Base-by-base conservation (phyloP, 2,113 vertebrate species). In the Tenebrosternarchus preto region DNA sequence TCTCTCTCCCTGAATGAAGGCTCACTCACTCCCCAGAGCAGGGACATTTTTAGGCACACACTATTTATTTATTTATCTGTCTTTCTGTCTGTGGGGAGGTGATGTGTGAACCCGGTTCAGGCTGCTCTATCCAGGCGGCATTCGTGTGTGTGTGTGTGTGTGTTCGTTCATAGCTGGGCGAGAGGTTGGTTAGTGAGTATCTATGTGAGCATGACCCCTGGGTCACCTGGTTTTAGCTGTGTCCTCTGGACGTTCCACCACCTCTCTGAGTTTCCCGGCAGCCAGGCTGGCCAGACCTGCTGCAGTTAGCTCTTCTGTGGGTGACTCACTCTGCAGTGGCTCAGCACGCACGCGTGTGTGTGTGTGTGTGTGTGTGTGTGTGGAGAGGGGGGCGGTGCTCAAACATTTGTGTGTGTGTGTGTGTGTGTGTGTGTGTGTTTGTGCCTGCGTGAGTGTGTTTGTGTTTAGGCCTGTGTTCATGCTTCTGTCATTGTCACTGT, bases 291-390 rank as follows among this genome's bases (percentile, higher is more conserved):
- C 61, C 61, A 80, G 78, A 46, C 71, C 66, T 29, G 74, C 50
- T 67, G 78, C 71, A 74, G 78, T 61, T n/a, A 74, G 39, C 25
- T 50, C 50, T 67, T 80, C 61, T 16, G 20, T 46, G 31, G 76
- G 71, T 80, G 78, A 80, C 78, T 80, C 75, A 76, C 59, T 29
- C 57, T 63, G 72, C 66, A 63, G 60, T 77, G 50, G 27, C 24
- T 72, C n/a, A n/a, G 19, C 59, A 22, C 39, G 81, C 50, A 71
- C 16, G 33, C 63, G 71, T 64, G 78, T 80, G 73, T 73, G 69
- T 55, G 68, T 78, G 43, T 46, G 61, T 79, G 67, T 74, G 69
- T 68, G 55, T 64, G 25, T n/a, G n/a, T n/a, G n/a, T n/a, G n/a
- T n/a, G n/a, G n/a, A n/a, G n/a, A n/a, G n/a, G n/a, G n/a, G n/a